phyloP scores from a whole-genome alignment of 1,140 invertebrate genomes.

The Drosophila jambulina region DNA sequence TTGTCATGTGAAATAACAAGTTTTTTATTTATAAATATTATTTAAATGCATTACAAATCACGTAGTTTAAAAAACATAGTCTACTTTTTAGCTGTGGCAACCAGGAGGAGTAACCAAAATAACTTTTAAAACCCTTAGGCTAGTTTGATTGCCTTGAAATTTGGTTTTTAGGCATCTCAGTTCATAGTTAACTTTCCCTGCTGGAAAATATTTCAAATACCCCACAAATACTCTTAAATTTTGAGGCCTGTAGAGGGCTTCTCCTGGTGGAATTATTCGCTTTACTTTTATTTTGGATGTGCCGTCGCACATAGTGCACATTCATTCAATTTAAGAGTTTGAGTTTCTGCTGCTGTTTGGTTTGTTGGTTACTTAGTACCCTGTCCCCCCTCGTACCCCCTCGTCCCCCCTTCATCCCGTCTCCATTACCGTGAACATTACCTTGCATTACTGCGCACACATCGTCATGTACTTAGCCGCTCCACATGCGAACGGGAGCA shows the following conservation, averaged over 20 bases:
- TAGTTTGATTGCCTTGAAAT: not conserved
- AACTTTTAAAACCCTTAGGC: not conserved
- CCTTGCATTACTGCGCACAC: constrained; percentile 22
- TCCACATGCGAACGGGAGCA: constrained; percentile 14
- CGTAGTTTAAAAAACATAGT: too few species aligned
- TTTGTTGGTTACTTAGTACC: constrained; percentile 64
- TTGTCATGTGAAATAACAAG: too few species aligned
- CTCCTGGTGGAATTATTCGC: not conserved
- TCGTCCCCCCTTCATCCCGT: not conserved
- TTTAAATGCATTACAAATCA: too few species aligned
- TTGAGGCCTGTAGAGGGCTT: not conserved
- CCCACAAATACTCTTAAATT: not conserved
- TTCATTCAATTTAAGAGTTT: constrained; percentile 71
- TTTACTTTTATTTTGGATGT: not conserved
- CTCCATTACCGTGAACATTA: constrained; percentile 6
- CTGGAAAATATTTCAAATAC: not conserved
- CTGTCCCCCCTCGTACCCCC: not conserved
- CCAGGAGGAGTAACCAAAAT: too few species aligned
- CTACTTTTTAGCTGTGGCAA: too few species aligned
- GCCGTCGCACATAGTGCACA: constrained; percentile 39
- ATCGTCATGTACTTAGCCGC: constrained; percentile 19
- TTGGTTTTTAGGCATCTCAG: not conserved
- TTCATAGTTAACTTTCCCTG: not conserved
- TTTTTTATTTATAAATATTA: too few species aligned
- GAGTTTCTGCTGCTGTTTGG: constrained; percentile 38